Conservation (phyloP, 2,113 vertebrate species). For the Alethe castanea region DNA sequence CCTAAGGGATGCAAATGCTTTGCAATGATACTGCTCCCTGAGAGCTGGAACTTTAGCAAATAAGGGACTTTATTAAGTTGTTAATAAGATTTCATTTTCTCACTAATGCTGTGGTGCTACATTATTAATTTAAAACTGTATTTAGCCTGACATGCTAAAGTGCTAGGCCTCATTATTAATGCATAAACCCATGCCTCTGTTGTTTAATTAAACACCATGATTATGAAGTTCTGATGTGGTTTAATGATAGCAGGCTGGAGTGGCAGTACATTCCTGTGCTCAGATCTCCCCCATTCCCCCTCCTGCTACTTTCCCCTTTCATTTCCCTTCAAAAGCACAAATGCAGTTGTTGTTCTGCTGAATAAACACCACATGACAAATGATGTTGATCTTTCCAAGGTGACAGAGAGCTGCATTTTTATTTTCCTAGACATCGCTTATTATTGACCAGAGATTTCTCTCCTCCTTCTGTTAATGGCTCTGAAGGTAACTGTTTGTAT, state of each 20-base stretch:
- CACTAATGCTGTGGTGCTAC: conserved; percentile 38
- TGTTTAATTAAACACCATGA: conserved; percentile 74
- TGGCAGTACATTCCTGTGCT: conserved; percentile 49
- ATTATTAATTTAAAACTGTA: conserved; percentile 76
- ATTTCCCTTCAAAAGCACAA: conserved; percentile 53
- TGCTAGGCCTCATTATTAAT: conserved; percentile 71
- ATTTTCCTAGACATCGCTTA: conserved; percentile 38
- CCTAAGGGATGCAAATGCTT: conserved; percentile 44
- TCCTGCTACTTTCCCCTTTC: conserved; percentile 14
- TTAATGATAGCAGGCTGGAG: conserved; percentile 63
- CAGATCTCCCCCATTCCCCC: neutral
- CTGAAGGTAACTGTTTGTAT: neutral
- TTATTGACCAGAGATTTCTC: conserved; percentile 27
- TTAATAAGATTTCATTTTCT: conserved; percentile 71
- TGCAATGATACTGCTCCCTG: neutral
- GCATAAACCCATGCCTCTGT: conserved; percentile 69
- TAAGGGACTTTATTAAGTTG: conserved; percentile 67
- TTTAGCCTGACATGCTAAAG: conserved; percentile 71
- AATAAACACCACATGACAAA: conserved; percentile 47
- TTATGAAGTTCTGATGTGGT: conserved; percentile 71
- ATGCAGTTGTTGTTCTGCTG: conserved; percentile 38
- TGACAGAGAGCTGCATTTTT: conserved; percentile 53
- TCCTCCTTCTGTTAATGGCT: neutral
- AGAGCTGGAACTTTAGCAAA: conserved; percentile 60
- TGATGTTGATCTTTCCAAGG: conserved; percentile 60